These are phyloP conservation scores for Amblyornis subalaris DNA, from an alignment of 2,113 vertebrate genomes.

Conservation along the genomic window DNA sequence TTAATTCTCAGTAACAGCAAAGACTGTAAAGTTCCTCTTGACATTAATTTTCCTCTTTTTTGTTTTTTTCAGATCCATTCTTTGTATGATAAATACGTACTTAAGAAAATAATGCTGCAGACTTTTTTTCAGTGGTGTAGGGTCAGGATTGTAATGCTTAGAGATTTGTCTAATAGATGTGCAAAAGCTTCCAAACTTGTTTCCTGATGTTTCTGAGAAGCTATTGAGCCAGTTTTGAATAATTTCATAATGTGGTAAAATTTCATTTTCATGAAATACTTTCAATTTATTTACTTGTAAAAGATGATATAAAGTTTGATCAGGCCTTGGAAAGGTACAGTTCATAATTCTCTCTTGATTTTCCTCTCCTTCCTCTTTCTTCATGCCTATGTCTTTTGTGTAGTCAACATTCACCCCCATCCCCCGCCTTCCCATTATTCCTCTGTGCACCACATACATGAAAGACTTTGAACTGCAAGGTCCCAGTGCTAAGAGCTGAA, in stretches of 20 bases:
- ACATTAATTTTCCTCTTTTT: not conserved
- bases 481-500: not conserved
- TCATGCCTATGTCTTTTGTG: not conserved
- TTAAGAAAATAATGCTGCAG: not conserved
- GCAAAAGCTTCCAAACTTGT: not conserved
- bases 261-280: not conserved
- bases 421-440: fast-evolving
- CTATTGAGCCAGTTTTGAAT: not conserved
- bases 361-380: not conserved
- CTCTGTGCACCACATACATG: not conserved
- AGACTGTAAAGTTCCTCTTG: not conserved
- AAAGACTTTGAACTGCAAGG: not conserved
- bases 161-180: not conserved
- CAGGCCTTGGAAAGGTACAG: not conserved
- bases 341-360: not conserved
- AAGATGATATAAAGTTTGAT: not conserved
- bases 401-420: fast-evolving
- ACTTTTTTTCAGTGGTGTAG: not conserved
- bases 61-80: not conserved
- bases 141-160: not conserved
- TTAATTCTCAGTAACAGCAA: not conserved
- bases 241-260: not conserved
- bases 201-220: not conserved
- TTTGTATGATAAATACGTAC: not conserved
- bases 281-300: not conserved